Evolutionary conservation across 2,888 invertebrate genomes (phyloP).

Genomic region (Dastarcus helophoroides): DNA sequence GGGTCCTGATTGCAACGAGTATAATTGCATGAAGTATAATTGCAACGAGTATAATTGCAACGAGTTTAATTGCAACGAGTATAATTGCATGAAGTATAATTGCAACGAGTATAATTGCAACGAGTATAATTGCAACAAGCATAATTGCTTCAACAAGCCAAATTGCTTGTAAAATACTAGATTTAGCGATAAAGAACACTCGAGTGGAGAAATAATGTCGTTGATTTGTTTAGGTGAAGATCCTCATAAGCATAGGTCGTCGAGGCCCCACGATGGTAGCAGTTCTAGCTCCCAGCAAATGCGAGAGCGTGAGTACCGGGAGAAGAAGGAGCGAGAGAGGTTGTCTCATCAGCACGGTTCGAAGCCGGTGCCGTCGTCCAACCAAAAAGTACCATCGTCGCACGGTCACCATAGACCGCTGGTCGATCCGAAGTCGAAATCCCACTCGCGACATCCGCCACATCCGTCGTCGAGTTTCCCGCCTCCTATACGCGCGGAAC

Average conservation of each 20-base stretch:
- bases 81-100: too few relatives aligned
- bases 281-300: constrained; percentile 35
- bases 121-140: too few relatives aligned
- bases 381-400: constrained; percentile 14
- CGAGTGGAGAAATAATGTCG: background rate
- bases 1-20: too few relatives aligned
- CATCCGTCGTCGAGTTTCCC: constrained; percentile 7
- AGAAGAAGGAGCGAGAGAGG: constrained; percentile 51
- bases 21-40: too few relatives aligned
- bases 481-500: constrained; percentile 19
- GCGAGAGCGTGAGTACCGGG: constrained; percentile 49
- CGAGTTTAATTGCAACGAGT: too few relatives aligned
- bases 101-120: too few relatives aligned
- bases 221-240: constrained; percentile 13
- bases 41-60: too few relatives aligned
- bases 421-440: constrained; percentile 22
- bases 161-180: too few relatives aligned
- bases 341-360: constrained; percentile 30
- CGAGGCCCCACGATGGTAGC: constrained; percentile 25
- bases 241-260: constrained; percentile 29
- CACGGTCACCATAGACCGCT: constrained; percentile 23
- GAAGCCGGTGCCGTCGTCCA: constrained; percentile 13
- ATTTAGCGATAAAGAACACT: too few relatives aligned
- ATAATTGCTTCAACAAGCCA: too few relatives aligned
- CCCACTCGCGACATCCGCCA: constrained; percentile 23